Conservation (phyloP, 2,797 vertebrate genomes). For the Malurus splendens region DNA sequence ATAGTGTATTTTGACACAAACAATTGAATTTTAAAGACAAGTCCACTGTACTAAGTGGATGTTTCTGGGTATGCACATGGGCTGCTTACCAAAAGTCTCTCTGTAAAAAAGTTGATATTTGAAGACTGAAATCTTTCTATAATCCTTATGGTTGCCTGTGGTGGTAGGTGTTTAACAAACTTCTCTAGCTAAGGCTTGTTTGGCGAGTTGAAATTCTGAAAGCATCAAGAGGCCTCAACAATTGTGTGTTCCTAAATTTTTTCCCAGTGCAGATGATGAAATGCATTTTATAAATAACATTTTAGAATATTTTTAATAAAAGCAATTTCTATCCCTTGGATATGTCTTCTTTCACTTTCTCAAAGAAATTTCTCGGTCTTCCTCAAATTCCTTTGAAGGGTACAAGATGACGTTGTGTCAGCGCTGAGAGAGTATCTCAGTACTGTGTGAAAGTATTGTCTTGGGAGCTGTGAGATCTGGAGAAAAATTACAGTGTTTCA, state of each 20-base stretch:
- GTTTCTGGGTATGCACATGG: not conserved
- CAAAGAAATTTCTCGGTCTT: not conserved
- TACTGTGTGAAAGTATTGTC: not conserved
- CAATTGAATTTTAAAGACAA: not conserved
- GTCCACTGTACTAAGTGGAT: not conserved
- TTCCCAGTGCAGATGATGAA: not conserved
- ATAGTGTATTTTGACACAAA: slow-evolving; percentile 47
- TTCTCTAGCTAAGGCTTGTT: not conserved
- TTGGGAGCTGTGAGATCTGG: not conserved
- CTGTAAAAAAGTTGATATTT: not conserved
- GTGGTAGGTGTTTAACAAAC: not conserved
- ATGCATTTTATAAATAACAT: slow-evolving; percentile 27
- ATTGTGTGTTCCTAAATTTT: not conserved
- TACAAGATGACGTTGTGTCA: not conserved
- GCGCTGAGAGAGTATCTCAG: not conserved
- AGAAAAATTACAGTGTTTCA: not conserved
- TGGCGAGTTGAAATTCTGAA: not conserved
- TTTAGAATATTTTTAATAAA: slow-evolving; percentile 58
- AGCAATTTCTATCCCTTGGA: not conserved
- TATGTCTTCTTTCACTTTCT: not conserved
- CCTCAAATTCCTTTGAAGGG: not conserved
- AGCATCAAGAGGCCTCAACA: not conserved
- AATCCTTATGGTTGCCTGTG: not conserved
- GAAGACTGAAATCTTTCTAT: not conserved
- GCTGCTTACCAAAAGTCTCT: not conserved